Evolutionary conservation across 2,888 invertebrate genomes (phyloP).

Genomic region (Entomobrya multifasciata): DNA sequence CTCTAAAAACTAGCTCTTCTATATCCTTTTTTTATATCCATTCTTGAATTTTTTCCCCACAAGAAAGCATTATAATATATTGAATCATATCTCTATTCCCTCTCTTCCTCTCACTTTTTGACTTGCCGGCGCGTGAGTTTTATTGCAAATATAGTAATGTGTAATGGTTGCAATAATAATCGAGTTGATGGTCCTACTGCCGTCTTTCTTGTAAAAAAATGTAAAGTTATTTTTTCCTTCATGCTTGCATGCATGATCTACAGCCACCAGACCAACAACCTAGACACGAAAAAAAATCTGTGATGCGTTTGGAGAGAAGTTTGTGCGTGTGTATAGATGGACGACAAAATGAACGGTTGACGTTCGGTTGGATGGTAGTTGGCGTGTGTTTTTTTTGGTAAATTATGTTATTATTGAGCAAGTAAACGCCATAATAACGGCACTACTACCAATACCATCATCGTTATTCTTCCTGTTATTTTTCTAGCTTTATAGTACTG

Average conservation of each 20-base stretch:
- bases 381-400: neutral
- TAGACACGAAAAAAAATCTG: conserved; percentile 19
- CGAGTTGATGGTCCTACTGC: conserved; percentile 22
- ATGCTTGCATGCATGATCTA: too few species aligned
- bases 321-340: neutral
- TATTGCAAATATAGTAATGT: conserved; percentile 55
- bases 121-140: conserved; percentile 59
- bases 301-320: neutral
- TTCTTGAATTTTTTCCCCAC: conserved; percentile 26
- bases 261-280: too few species aligned
- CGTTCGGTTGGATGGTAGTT: neutral
- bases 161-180: conserved; percentile 54
- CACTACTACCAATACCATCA: neutral
- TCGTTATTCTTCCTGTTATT: neutral
- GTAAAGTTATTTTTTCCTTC: neutral
- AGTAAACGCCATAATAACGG: conserved; percentile 30
- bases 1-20: neutral
- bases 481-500: neutral
- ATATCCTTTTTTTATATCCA: neutral
- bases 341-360: neutral
- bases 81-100: neutral
- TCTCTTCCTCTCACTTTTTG: conserved; percentile 24
- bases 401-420: conserved; percentile 53
- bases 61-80: neutral
- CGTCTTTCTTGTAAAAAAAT: too few species aligned